These are phyloP conservation scores for Drosophila biarmipes DNA, from an alignment of 1,140 invertebrate genomes.

Conservation along the genomic window DNA sequence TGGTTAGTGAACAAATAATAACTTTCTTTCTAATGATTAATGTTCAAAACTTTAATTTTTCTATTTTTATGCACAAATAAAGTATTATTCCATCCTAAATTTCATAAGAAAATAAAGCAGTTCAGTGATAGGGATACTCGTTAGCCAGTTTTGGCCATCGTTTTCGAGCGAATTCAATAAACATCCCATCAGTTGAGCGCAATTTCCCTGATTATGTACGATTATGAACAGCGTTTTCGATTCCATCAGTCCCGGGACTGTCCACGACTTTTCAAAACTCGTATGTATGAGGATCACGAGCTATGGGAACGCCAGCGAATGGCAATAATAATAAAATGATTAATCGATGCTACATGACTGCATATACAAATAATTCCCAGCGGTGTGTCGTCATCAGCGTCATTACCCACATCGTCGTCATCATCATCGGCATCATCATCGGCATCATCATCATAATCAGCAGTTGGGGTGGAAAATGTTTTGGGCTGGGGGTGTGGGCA, in stretches of 20 bases:
- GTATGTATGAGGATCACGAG: conserved; percentile 76
- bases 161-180: too few species aligned
- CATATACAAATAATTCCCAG: conserved; percentile 81
- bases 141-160: too few species aligned
- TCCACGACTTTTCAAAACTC: conserved; percentile 25
- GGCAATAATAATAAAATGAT: conserved; percentile 82
- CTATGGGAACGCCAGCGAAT: conserved; percentile 72
- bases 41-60: too few species aligned
- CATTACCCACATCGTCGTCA: conserved; percentile 59
- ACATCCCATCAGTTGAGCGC: conserved; percentile 13
- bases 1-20: too few species aligned
- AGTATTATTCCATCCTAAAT: too few species aligned
- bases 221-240: conserved; percentile 31
- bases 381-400: conserved; percentile 72
- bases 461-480: conserved; percentile 3
- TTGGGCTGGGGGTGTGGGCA: not conserved
- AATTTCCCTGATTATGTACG: conserved; percentile 11
- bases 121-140: too few species aligned
- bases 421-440: conserved; percentile 28
- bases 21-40: too few species aligned
- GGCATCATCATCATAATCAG: conserved; percentile 20
- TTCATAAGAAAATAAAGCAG: too few species aligned
- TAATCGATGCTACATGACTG: conserved; percentile 83
- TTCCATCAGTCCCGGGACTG: conserved; percentile 8
- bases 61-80: too few species aligned